Conservation (phyloP, 2,888 invertebrate species). For the Cistogaster globosa region DNA sequence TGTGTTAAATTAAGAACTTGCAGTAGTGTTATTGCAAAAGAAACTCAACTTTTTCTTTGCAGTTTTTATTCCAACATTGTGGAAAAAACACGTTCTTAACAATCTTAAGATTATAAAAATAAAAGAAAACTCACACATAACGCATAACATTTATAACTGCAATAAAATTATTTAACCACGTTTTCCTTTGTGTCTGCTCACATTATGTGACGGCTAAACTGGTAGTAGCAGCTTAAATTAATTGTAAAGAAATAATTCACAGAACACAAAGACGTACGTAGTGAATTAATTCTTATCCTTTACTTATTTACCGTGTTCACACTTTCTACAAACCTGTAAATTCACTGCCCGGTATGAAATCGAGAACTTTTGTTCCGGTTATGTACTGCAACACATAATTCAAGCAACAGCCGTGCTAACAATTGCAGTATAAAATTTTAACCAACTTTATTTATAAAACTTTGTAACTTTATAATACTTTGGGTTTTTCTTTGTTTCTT, state of each 20-base stretch:
- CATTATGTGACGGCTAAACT: constrained; percentile 5
- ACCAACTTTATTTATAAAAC: too few species aligned
- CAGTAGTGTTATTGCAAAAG: too few species aligned
- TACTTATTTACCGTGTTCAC: background rate
- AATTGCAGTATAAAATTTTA: background rate
- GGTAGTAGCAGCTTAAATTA: background rate
- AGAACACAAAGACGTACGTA: background rate
- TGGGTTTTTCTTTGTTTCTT: too few species aligned
- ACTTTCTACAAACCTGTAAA: background rate
- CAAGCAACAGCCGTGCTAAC: too few species aligned
- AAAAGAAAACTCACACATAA: background rate
- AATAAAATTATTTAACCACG: constrained; percentile 24
- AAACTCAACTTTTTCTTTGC: too few species aligned
- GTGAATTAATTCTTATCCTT: background rate
- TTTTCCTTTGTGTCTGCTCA: background rate
- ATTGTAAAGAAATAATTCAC: constrained; percentile 10
- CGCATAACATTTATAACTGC: background rate
- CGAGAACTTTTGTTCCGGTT: too few species aligned
- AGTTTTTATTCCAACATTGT: too few species aligned
- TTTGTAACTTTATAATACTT: too few species aligned
- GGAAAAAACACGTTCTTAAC: too few species aligned
- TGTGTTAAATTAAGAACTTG: too few species aligned
- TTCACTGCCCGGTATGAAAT: background rate
- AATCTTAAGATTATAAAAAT: too few species aligned
- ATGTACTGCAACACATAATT: too few species aligned